Evolutionary conservation across 1,140 invertebrate genomes (phyloP).

Genomic region (Apis florea): DNA sequence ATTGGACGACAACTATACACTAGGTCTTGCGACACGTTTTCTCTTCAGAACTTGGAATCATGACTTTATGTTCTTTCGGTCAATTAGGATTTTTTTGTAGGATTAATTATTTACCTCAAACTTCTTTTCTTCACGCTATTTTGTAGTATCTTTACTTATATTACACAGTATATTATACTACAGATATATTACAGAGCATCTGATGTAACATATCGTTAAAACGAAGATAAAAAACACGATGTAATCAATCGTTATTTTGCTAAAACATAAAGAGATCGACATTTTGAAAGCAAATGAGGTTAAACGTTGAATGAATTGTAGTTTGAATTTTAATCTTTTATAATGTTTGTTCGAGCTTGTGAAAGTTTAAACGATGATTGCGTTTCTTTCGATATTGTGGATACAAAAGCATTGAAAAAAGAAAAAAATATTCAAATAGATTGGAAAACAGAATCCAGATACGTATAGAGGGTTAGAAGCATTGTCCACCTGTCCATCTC

Average conservation of each 20-base stretch:
- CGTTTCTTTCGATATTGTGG: not conserved
- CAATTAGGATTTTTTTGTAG: slow-evolving; percentile 4
- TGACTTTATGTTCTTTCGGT: slow-evolving; percentile 6
- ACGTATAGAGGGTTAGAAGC: slow-evolving; percentile 58
- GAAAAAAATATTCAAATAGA: not conserved
- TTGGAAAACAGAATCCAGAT: slow-evolving; percentile 51
- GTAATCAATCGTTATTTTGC: not conserved
- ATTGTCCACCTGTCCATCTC: slow-evolving; percentile 71
- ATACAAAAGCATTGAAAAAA: not conserved
- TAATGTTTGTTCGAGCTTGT: not conserved
- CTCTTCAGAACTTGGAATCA: slow-evolving; percentile 9
- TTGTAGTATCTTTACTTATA: too few relatives aligned
- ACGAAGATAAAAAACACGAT: not conserved
- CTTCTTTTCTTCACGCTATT: not conserved
- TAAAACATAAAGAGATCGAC: not conserved
- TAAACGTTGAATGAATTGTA: not conserved
- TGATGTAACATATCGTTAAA: not conserved
- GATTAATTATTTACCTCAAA: slow-evolving; percentile 2
- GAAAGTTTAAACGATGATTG: not conserved
- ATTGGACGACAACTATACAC: slow-evolving; percentile 5
- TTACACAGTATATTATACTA: too few relatives aligned
- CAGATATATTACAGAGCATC: not conserved
- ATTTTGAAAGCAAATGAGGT: not conserved
- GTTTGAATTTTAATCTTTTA: not conserved
- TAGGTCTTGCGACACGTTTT: not conserved